These are phyloP conservation scores for Neocrepidodera transversa DNA, from an alignment of 2,888 invertebrate species.

Conservation along the genomic window DNA sequence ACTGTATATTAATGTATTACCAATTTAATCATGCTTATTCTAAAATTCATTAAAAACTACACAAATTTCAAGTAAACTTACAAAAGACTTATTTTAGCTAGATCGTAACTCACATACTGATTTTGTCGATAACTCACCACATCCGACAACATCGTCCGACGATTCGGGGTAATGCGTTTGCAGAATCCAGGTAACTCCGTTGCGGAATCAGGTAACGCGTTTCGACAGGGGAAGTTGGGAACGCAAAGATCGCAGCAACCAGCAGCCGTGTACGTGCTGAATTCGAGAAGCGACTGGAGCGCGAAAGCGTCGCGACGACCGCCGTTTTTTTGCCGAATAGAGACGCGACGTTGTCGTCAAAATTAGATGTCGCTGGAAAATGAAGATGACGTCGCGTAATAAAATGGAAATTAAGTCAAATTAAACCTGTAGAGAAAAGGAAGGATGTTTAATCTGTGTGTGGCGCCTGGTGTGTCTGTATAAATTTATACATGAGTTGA, in stretches of 20 bases:
- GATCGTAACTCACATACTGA: too few species aligned
- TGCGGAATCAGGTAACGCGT: neutral
- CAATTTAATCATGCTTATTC: too few species aligned
- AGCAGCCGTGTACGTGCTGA: neutral
- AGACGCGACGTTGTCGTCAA: constrained; percentile 13
- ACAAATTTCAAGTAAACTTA: too few species aligned
- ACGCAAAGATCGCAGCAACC: too few species aligned
- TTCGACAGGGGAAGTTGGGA: too few species aligned
- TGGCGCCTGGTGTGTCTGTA: neutral
- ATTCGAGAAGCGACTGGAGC: constrained; percentile 15
- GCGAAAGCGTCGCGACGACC: constrained; percentile 13
- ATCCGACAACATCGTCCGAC: neutral
- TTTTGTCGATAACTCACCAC: too few species aligned
- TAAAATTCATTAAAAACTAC: too few species aligned
- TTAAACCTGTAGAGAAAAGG: neutral
- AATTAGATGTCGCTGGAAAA: neutral
- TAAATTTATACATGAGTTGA: neutral
- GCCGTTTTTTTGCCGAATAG: neutral
- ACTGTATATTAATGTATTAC: too few species aligned
- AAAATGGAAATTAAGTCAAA: neutral
- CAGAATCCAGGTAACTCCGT: too few species aligned
- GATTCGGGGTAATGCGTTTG: neutral
- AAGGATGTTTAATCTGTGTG: neutral
- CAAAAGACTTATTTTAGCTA: too few species aligned
- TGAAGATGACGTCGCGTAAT: neutral